Evolutionary conservation across 1,140 invertebrate genomes (phyloP).

Genomic region (Heliconius eleuchia): DNA sequence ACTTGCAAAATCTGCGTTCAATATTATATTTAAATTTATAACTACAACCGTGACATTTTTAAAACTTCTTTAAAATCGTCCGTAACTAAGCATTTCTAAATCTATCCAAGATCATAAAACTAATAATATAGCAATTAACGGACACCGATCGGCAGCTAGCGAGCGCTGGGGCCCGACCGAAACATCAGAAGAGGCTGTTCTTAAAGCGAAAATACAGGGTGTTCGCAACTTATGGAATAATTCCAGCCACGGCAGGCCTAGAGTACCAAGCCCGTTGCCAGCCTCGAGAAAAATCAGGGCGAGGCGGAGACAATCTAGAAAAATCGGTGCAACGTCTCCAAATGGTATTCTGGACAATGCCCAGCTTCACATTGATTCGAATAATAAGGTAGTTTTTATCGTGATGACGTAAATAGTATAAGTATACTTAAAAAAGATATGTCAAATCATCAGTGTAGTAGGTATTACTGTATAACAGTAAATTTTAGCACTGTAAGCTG

Average conservation of each 20-base stretch:
- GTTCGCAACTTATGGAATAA: slow-evolving; percentile 59
- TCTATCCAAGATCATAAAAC: neutral
- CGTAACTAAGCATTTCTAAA: neutral
- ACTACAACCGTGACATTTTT: too few species aligned
- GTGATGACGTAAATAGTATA: too few species aligned
- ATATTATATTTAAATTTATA: too few species aligned
- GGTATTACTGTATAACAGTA: too few species aligned
- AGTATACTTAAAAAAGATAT: neutral
- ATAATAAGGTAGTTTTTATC: slow-evolving; percentile 54
- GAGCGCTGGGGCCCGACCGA: slow-evolving; percentile 69
- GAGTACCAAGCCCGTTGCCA: slow-evolving; percentile 55
- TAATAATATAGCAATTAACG: slow-evolving; percentile 53
- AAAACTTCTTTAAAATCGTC: too few species aligned
- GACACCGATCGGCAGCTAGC: slow-evolving; percentile 76
- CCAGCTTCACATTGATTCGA: slow-evolving; percentile 46
- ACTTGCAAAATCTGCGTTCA: too few species aligned
- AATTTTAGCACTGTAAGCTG: too few species aligned
- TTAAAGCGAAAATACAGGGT: slow-evolving; percentile 62
- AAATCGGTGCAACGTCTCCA: slow-evolving; percentile 29
- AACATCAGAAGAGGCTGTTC: slow-evolving; percentile 57
- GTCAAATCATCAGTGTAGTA: neutral
- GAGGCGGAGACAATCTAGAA: slow-evolving; percentile 61
- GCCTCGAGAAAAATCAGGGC: slow-evolving; percentile 65
- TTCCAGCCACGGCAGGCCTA: slow-evolving; percentile 19
- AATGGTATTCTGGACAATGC: slow-evolving; percentile 1